Evolutionary conservation across 2,113 vertebrate species (phyloP).

Genomic region (Rhabdornis inornatus): DNA sequence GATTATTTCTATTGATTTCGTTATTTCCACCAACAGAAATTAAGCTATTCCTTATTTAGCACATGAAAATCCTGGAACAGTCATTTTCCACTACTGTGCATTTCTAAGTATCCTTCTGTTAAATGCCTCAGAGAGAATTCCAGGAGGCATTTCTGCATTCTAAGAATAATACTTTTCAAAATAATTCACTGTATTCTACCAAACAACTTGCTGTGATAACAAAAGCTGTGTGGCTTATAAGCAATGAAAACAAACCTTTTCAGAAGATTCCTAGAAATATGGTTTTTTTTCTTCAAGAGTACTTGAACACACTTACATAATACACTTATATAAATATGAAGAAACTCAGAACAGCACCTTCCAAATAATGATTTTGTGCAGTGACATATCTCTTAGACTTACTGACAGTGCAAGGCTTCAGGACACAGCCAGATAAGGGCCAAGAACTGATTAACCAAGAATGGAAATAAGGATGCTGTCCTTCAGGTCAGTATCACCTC

Average conservation of each 20-base stretch:
- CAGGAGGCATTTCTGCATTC: slow-evolving; percentile 62
- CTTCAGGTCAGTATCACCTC: background rate
- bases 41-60: background rate
- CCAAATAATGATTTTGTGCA: background rate
- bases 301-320: background rate
- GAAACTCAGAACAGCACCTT: background rate
- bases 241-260: background rate
- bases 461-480: background rate
- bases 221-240: background rate
- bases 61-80: background rate
- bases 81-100: background rate
- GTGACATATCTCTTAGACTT: background rate
- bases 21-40: background rate
- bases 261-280: slow-evolving; percentile 21
- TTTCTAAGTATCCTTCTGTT: background rate
- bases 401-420: background rate
- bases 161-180: slow-evolving; percentile 57
- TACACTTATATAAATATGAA: background rate
- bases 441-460: background rate
- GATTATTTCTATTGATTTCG: background rate
- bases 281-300: background rate
- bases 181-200: background rate
- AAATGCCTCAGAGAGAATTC: slow-evolving; percentile 37
- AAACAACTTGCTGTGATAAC: background rate
- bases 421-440: background rate